Conservation (phyloP, 2,797 vertebrate species). For the Lutjanus argentimaculatus region DNA sequence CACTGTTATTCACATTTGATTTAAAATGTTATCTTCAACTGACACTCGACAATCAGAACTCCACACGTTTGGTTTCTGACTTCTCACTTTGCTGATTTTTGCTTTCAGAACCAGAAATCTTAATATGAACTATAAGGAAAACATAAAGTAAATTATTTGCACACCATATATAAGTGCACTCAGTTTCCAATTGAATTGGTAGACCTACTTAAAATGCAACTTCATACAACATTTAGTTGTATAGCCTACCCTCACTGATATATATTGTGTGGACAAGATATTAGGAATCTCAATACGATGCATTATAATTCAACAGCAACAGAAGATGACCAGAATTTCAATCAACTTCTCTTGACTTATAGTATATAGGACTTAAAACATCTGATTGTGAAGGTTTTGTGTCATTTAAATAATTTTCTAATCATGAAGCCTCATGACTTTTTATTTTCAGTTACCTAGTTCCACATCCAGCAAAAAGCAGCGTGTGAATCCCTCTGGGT, state of each 20-base stretch:
- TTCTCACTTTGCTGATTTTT: not conserved
- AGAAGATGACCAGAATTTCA: too few species aligned
- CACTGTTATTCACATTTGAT: not conserved
- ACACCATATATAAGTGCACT: too few species aligned
- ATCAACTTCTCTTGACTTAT: too few species aligned
- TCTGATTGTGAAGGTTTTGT: not conserved
- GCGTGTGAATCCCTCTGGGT: not conserved
- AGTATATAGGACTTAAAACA: not conserved
- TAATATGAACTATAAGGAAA: too few species aligned
- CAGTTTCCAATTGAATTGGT: too few species aligned
- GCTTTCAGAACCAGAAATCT: not conserved
- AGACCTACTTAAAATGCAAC: too few species aligned
- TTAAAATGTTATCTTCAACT: not conserved
- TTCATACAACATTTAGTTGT: too few species aligned
- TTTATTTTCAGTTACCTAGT: not conserved
- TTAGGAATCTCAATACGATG: too few species aligned
- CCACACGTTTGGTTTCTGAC: not conserved
- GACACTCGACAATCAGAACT: not conserved
- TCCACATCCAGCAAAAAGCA: not conserved
- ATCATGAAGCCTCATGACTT: not conserved
- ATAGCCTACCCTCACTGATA: too few species aligned
- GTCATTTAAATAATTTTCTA: not conserved
- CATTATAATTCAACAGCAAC: too few species aligned
- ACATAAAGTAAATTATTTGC: too few species aligned
- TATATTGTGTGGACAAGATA: too few species aligned